phyloP scores from a whole-genome alignment of 2,888 invertebrate species.

The Nemurella pictetii region DNA sequence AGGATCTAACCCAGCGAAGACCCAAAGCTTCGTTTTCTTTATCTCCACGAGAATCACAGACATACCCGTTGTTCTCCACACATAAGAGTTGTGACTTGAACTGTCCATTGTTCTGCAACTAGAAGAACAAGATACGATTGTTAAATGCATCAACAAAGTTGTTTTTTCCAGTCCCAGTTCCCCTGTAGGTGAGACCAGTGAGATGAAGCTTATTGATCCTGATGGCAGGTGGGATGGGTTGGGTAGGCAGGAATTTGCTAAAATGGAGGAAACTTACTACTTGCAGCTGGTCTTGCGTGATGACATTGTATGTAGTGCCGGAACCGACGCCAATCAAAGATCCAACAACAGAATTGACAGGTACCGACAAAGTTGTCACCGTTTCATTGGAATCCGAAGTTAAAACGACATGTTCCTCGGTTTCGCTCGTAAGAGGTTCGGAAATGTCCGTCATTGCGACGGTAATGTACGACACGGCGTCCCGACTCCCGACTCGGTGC shows the following conservation, averaged over 20 bases:
- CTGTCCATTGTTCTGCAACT: conserved; percentile 57
- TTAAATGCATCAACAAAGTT: too few species aligned
- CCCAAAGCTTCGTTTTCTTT: conserved; percentile 48
- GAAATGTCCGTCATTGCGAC: conserved; percentile 57
- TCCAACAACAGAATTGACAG: conserved; percentile 62
- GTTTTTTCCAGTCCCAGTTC: background rate
- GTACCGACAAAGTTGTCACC: conserved; percentile 55
- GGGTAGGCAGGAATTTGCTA: background rate
- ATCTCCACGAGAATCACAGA: conserved; percentile 67
- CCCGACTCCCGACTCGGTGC: background rate
- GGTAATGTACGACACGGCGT: conserved; percentile 19
- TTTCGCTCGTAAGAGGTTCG: conserved; percentile 56
- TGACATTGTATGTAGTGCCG: conserved; percentile 81
- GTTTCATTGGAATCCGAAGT: conserved; percentile 48
- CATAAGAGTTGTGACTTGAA: conserved; percentile 80
- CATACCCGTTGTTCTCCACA: conserved; percentile 77
- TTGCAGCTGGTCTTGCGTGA: conserved; percentile 80
- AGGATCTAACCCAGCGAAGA: background rate
- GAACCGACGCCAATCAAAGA: conserved; percentile 69
- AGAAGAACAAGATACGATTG: too few species aligned
- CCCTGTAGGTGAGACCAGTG: background rate
- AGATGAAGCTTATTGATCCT: background rate
- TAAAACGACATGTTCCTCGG: conserved; percentile 51
- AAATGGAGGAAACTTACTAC: conserved; percentile 45
- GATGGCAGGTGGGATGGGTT: conserved; percentile 6